These are phyloP conservation scores for Heliconius eleuchia DNA, from an alignment of 1,140 invertebrate genomes.

Conservation along the genomic window DNA sequence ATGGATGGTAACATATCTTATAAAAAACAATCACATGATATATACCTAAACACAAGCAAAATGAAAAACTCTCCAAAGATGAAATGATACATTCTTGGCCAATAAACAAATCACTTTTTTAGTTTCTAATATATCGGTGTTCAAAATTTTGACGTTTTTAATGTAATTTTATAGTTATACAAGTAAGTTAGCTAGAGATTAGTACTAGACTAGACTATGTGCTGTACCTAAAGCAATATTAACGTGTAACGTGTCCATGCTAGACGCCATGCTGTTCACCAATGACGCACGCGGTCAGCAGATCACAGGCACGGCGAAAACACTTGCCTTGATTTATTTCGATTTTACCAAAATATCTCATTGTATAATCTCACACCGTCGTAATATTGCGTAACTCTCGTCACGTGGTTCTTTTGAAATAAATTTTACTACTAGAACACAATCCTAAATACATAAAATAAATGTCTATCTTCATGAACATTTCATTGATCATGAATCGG, in stretches of 20 bases:
- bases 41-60: no score
- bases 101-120: no score
- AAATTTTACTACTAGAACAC: background rate
- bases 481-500: no score
- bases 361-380: conserved; percentile 7
- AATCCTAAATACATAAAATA: no score
- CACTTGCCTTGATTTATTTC: conserved; percentile 37
- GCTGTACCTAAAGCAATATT: background rate
- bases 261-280: background rate
- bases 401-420: background rate
- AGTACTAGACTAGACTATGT: no score
- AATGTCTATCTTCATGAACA: no score
- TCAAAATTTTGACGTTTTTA: no score
- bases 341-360: conserved; percentile 38
- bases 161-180: background rate
- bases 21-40: no score
- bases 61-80: no score
- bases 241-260: background rate
- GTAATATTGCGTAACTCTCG: conserved; percentile 25
- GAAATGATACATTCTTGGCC: no score
- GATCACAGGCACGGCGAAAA: conserved; percentile 37
- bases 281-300: conserved; percentile 22
- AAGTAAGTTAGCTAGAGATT: background rate
- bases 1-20: no score
- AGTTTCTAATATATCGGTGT: no score